Evolutionary conservation across 2,113 vertebrate species (phyloP), one percentile per base, ranked within the genome.

Genomic region (Takifugu flavidus): DNA sequence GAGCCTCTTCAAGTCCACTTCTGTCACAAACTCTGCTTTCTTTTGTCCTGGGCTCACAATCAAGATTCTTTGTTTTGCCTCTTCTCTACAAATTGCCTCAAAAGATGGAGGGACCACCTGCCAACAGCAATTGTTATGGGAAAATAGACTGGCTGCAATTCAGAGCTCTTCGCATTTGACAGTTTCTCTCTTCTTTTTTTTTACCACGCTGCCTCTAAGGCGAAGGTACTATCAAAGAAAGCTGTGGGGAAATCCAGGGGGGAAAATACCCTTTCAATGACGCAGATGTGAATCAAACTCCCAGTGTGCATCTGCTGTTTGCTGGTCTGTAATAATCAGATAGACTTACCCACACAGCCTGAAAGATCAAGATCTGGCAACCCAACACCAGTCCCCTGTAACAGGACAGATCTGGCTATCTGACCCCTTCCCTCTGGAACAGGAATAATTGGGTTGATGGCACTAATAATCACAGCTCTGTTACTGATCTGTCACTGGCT

Each of bases 361-460:
- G 76, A 82, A 82, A 87, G 88, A 88, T 88, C 82, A 84, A 58
- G 83, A 87, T 86, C 82, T 75, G 82, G 88, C 83, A 89, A 88
- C 83, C 77, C 62, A 71, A 89, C 77, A 88, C 88, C 79, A 72
- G 47, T 11, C 42, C 55, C 10, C 62, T 64, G 65, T 77, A 64
- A 65, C 66, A 43, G 72, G 76, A 78, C 82, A 76, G 82, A 82
- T 83, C 82, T 60, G 61, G 86, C 78, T 85, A 89, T 79, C 66
- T 49, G 83, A 87, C 67, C 73, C 79, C 77, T 62, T 83, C 67
- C 61, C 50, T 68, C n/a, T 70, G 66, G 59, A 84, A 85, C 73
- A 82, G 74, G 68, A 81, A 88, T 87, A 83, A 87, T 87, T 88
- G 82, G 85, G 75, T 83, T 82, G 88, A 87, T 85, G 82, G 82